phyloP scores from a whole-genome alignment of 2,113 vertebrate species.

The Struthio camelus region DNA sequence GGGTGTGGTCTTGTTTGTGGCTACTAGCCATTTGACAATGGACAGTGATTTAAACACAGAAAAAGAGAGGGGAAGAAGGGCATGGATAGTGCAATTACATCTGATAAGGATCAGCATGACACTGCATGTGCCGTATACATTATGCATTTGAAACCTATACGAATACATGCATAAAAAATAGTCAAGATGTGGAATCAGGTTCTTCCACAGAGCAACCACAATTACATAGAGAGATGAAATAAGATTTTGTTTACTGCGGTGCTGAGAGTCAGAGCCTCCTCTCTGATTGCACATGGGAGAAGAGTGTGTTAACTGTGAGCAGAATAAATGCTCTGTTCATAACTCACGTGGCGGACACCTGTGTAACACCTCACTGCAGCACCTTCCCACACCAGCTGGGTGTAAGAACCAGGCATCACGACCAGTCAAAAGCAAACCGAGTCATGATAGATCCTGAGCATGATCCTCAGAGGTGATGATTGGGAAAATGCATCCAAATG shows the following conservation, averaged over 20 bases:
- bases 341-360: neutral
- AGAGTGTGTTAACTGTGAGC: slow-evolving; percentile 14
- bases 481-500: neutral
- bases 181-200: neutral
- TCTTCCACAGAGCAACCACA: neutral
- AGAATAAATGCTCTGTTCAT: neutral
- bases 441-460: neutral
- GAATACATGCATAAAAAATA: neutral
- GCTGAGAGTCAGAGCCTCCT: neutral
- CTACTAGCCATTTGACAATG: neutral
- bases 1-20: neutral
- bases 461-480: neutral
- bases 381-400: neutral
- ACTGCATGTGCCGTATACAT: neutral
- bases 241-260: neutral
- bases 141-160: neutral
- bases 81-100: neutral
- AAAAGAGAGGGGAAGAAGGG: neutral
- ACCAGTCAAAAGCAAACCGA: neutral
- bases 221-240: neutral
- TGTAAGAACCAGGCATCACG: neutral
- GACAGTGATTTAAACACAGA: neutral
- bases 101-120: neutral
- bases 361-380: neutral
- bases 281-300: neutral